phyloP scores from a whole-genome alignment of 2,888 invertebrate genomes.

The Mesorhabditis spiculigera region DNA sequence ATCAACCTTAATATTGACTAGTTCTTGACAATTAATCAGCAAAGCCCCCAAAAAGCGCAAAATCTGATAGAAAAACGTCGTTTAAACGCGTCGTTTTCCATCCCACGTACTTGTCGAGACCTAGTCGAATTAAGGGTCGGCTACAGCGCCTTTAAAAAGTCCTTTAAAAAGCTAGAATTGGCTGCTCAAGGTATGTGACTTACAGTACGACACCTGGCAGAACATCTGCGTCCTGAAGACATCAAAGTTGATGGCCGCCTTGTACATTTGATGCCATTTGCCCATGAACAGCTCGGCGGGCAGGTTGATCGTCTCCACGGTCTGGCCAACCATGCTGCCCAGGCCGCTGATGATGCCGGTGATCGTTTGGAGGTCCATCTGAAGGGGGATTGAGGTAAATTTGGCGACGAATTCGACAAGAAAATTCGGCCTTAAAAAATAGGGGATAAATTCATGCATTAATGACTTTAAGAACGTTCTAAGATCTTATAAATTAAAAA shows the following conservation, averaged over 20 bases:
- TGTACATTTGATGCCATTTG: conserved; percentile 58
- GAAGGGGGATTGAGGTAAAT: conserved; percentile 16
- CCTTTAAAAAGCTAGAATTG: not conserved
- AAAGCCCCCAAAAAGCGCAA: too few species aligned
- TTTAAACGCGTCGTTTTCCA: too few species aligned
- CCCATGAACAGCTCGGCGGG: conserved; percentile 56
- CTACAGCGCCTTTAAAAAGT: too few species aligned
- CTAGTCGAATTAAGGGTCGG: too few species aligned
- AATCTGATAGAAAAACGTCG: too few species aligned
- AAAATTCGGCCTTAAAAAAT: too few species aligned
- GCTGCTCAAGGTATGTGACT: conserved; percentile 14
- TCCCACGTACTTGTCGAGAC: too few species aligned
- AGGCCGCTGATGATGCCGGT: conserved; percentile 57
- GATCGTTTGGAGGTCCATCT: conserved; percentile 57
- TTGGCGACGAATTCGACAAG: too few species aligned
- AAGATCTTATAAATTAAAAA: too few species aligned
- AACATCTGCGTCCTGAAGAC: conserved; percentile 58
- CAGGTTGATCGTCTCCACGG: conserved; percentile 55
- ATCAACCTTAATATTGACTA: not conserved
- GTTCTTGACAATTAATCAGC: not conserved
- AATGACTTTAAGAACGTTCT: too few species aligned
- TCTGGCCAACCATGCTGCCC: conserved; percentile 55
- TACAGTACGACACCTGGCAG: conserved; percentile 58
- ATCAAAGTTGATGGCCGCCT: conserved; percentile 59
- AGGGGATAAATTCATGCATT: too few species aligned